phyloP scores from a whole-genome alignment of 2,888 invertebrate species.

The Epistrophella euchroma region DNA sequence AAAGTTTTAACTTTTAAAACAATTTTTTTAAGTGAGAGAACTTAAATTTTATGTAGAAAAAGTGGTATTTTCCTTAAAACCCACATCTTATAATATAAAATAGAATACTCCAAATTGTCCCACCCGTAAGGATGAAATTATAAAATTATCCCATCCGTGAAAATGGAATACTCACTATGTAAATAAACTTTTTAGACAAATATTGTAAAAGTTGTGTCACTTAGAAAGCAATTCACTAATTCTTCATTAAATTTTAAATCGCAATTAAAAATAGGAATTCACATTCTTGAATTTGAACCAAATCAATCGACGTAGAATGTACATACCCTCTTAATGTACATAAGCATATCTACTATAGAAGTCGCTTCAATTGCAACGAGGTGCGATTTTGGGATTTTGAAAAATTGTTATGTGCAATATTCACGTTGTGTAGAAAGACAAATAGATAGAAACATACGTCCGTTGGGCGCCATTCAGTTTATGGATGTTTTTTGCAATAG shows the following conservation, averaged over 20 bases:
- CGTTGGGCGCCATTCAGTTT: constrained; percentile 42
- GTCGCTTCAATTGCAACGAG: constrained; percentile 21
- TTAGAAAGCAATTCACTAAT: no score
- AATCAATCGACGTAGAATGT: not conserved
- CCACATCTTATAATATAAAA: no score
- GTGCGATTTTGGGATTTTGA: constrained; percentile 27
- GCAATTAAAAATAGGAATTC: no score
- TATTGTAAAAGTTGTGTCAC: no score
- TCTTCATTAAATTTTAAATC: no score
- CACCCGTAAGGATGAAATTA: no score
- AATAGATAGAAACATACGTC: not conserved
- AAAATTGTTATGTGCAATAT: constrained; percentile 1
- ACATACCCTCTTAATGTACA: not conserved
- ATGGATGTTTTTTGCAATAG: constrained; percentile 31
- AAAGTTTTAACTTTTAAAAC: not conserved
- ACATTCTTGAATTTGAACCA: no score
- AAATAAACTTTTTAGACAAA: no score
- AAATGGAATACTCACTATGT: no score
- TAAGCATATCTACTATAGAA: not conserved
- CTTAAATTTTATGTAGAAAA: not conserved
- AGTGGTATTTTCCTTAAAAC: not conserved
- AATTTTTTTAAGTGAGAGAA: not conserved
- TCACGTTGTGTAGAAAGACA: not conserved
- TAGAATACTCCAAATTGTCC: no score
- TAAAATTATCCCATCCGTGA: no score